phyloP scores from a whole-genome alignment of 2,797 vertebrate species.

The Anguilla marmorata region DNA sequence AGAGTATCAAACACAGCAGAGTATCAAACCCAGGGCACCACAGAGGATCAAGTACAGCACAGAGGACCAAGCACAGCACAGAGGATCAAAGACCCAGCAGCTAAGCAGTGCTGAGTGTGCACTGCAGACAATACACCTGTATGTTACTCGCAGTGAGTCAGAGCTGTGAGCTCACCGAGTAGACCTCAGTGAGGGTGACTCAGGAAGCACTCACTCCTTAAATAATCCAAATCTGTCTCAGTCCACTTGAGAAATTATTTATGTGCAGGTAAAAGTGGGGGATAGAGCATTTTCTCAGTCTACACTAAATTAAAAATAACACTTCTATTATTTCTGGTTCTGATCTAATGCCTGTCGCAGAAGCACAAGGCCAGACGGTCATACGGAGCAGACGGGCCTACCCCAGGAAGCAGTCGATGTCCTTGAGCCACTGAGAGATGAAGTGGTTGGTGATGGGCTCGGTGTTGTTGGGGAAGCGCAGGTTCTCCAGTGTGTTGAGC shows the following conservation, averaged over 20 bases:
- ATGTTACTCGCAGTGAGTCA: neutral
- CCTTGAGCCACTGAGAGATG: slow-evolving; percentile 98
- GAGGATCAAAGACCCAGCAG: neutral
- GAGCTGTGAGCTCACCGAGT: neutral
- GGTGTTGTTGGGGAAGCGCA: slow-evolving; percentile 96
- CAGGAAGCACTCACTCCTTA: neutral
- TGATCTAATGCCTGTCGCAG: neutral
- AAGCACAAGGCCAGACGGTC: neutral
- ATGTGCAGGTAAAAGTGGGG: no score
- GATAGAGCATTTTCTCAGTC: neutral
- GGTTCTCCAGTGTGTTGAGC: slow-evolving; percentile 94
- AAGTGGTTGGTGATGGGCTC: slow-evolving; percentile 98
- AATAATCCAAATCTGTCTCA: neutral
- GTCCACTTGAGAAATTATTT: neutral
- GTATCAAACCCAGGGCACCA: neutral
- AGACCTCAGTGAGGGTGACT: neutral
- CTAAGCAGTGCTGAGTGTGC: neutral
- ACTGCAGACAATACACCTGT: neutral
- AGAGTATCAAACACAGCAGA: neutral
- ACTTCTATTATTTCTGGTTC: neutral
- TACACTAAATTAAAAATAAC: neutral
- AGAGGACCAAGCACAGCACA: neutral
- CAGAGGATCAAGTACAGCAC: neutral
- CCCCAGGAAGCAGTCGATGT: slow-evolving; percentile 98
- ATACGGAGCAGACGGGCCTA: slow-evolving; percentile 57